Base-by-base conservation (phyloP, 1,140 invertebrate genomes). In the Caenorhabditis remanei region DNA sequence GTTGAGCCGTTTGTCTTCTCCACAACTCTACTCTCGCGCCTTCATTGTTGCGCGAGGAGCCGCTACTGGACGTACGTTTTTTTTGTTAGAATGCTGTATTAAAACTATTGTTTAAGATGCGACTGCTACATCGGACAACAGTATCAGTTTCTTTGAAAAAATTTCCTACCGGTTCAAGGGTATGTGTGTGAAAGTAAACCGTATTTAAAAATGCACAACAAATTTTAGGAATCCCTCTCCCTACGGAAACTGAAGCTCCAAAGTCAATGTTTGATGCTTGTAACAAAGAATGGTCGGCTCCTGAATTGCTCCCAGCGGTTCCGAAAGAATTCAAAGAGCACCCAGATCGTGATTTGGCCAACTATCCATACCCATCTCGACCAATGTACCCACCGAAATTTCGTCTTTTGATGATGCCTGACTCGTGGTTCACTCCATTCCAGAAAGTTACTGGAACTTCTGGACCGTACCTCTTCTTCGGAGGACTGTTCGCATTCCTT, bases 361-460 rank as follows among this genome's bases (percentile, higher is more conserved):
- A 92, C 83, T 92, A 88, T 79, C 91, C 91, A 0, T 92, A 92
- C 79, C 91, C 91, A 2, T 89, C 88, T 82, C 83, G 86, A 53
- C 85, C 84, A 50, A 88, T 89, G 88, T 92, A 91, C 53, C 88
- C 92, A 8, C 92, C 92, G 5, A 92, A 92, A 86, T 89, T 88
- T 53, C 90, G 91, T 24, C 55, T 92, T 46, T 56, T 91, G n/a
- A 90, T 91, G 82, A 87, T 92, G 56, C 91, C 91, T 19, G 89
- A 92, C 65, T 91, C 91, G 9, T 92, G 92, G 92, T 89, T 85
- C 75, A 92, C 89, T 65, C 89, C 90, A 55, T 90, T 92, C 85
- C 87, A 92, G 16, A 92, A 92, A 79, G 88, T 92, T 56, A 92
- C 91, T 46, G 91, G 91, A 79, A 89, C 90, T 32, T 92, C 92